These are phyloP conservation scores for Heliconius nattereri DNA, from an alignment of 1,140 invertebrate species.

Conservation along the genomic window DNA sequence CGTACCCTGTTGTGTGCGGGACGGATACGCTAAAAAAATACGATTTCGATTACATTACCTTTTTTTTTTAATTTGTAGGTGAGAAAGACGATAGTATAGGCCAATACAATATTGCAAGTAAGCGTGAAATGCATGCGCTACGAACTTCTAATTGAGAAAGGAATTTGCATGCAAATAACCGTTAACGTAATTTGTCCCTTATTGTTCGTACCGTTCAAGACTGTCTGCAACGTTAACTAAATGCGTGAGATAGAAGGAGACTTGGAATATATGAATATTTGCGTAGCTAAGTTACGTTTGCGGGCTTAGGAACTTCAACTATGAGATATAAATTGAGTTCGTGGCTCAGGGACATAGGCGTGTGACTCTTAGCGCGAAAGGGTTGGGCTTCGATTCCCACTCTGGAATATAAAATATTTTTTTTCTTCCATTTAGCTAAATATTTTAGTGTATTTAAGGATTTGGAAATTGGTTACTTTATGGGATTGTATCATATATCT, in stretches of 20 bases:
- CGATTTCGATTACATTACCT: not conserved
- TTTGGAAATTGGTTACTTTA: too few relatives aligned
- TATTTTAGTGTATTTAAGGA: too few relatives aligned
- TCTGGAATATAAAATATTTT: too few relatives aligned
- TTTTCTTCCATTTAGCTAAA: too few relatives aligned
- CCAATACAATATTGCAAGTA: slow-evolving; percentile 34
- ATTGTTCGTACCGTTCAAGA: slow-evolving; percentile 14
- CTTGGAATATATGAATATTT: not conserved
- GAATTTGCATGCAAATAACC: slow-evolving; percentile 35
- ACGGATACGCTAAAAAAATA: not conserved
- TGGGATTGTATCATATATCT: too few relatives aligned
- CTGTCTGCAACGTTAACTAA: slow-evolving; percentile 11
- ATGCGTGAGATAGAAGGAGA: not conserved
- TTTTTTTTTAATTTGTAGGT: not conserved
- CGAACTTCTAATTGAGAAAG: slow-evolving; percentile 31
- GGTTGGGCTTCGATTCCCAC: too few relatives aligned
- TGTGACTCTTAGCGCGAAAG: too few relatives aligned
- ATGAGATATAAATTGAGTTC: not conserved
- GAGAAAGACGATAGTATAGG: slow-evolving; percentile 17
- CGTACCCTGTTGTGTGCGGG: too few relatives aligned
- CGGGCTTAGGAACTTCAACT: not conserved
- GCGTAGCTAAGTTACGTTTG: not conserved
- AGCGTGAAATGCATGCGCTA: slow-evolving; percentile 29
- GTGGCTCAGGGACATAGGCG: too few relatives aligned
- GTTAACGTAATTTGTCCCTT: slow-evolving; percentile 18